Base-by-base conservation (phyloP, 2,797 vertebrate genomes). In the Rhyacichthys aspro region DNA sequence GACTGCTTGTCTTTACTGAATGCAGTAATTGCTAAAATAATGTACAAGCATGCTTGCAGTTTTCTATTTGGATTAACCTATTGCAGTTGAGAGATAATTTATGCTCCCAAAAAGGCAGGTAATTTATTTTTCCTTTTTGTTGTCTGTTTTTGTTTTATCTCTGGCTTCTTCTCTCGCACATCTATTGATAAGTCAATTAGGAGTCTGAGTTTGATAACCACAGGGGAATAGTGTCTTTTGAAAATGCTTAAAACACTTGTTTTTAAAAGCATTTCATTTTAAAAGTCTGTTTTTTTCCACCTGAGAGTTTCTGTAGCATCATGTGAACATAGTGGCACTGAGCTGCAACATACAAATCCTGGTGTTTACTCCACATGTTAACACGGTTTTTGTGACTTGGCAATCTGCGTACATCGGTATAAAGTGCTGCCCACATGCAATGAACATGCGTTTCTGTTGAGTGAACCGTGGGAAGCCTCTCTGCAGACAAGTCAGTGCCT, bases 401-500 rank as follows among this genome's bases (percentile, higher is more conserved):
- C 43, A 50, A 46, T 44, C 42, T 59, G 28, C 10, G 39, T 49
- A 56, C 49, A 23, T 67, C 32, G 55, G 45, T 16, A 43, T 12
- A 49, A 49, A n/a, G 10, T 53, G n/a, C 37, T 43, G 49, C 43
- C 18, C 58, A 54, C 42, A 79, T 62, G 43, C 3, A 32, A 50
- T 44, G 46, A 44, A 72, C 69, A 68, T 69, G 59, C 14, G 56
- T 77, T 76, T 78, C 62, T 81, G 55, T 55, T 78, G 61, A 49
- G 67, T 63, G 73, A 78, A 58, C 69, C 5, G 65, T 84, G 75
- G 67, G 74, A 87, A 81, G 81, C 52, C 72, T 85, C 73, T 81
- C 74, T 76, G 78, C 71, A 85, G 81, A 74, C 81, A 65, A 86
- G 83, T 86, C 82, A 63, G 66, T 67, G 79, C 83, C 79, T 86